phyloP scores from a whole-genome alignment of 2,113 vertebrate genomes.

The Smithornis capensis region DNA sequence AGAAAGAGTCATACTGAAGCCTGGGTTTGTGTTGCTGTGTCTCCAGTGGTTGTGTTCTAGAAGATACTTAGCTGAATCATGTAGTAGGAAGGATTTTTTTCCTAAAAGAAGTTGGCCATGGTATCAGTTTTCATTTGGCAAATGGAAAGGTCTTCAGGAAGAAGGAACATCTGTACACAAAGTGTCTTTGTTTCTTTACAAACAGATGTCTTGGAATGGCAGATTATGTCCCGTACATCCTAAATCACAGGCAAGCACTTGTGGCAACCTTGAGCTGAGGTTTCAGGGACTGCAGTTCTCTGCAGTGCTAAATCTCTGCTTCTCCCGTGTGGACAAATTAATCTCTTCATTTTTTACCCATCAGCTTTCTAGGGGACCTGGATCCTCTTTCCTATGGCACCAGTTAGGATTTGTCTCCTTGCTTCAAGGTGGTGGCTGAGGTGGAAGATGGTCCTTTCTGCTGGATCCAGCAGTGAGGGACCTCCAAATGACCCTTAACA shows the following conservation, averaged over 20 bases:
- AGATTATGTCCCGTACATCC: slow-evolving; percentile 40
- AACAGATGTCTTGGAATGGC: slow-evolving; percentile 78
- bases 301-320: background rate
- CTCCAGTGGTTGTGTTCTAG: background rate
- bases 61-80: background rate
- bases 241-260: background rate
- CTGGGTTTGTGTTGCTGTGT: background rate
- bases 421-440: background rate
- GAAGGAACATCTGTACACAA: slow-evolving; percentile 74
- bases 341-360: background rate
- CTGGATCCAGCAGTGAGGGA: background rate
- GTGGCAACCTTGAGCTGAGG: background rate
- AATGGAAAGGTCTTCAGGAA: slow-evolving; percentile 54
- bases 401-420: background rate
- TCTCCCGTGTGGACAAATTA: background rate
- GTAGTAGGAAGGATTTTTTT: slow-evolving; percentile 3
- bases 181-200: slow-evolving; percentile 74
- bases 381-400: background rate
- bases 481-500: fast-evolving
- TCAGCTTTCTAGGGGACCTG: background rate
- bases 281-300: background rate
- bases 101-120: background rate
- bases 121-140: slow-evolving; percentile 55
- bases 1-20: background rate
- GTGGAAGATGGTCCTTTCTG: background rate